Base-by-base conservation (phyloP, 2,113 vertebrate genomes). In the Nycticebus coucang region DNA sequence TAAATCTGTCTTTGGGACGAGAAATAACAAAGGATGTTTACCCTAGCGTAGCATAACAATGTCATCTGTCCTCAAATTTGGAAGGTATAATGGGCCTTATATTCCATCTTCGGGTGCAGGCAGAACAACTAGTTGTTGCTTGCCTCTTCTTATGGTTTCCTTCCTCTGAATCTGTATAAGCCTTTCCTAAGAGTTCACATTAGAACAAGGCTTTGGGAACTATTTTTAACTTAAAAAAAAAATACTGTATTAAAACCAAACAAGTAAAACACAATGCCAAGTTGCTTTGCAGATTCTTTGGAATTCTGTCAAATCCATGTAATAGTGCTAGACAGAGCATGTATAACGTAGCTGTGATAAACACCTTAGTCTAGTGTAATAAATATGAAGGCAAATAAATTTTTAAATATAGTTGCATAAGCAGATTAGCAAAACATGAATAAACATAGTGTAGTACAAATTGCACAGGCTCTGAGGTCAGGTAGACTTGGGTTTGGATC, bases 221-320 rank as follows among this genome's bases (percentile, higher is more conserved):
- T 79, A 0, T 92, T 87, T 85, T 85, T 87, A 93, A 71, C 37
- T 86, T 92, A 50, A 50, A 50, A 50, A 50, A 60, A 94, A 94
- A 62, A 80, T 66, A n/a, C 3, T 69, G 1, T 41, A 17, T 87
- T 37, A 66, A 72, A 92, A 85, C 33, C 75, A 45, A 17, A 41
- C 37, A 74, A 28, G 30, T 45, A 37, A 90, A 96, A 72, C 15
- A 80, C 86, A 66, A 66, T 75, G 30, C 55, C 35, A 53, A 1
- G 5, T 82, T 78, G 75, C 37, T 84, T 37, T 74, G 24, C 2
- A 86, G 33, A 50, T 21, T 89, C 72, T 77, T 88, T 81, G 33
- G 19, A 77, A 75, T 94, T 94, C 37, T 85, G 0, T 95, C 77
- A 80, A 45, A 18, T 57, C 41, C 60, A 1, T 69, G 13, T 78